phyloP scores from a whole-genome alignment of 2,113 vertebrate species.

The Alethe diademata region DNA sequence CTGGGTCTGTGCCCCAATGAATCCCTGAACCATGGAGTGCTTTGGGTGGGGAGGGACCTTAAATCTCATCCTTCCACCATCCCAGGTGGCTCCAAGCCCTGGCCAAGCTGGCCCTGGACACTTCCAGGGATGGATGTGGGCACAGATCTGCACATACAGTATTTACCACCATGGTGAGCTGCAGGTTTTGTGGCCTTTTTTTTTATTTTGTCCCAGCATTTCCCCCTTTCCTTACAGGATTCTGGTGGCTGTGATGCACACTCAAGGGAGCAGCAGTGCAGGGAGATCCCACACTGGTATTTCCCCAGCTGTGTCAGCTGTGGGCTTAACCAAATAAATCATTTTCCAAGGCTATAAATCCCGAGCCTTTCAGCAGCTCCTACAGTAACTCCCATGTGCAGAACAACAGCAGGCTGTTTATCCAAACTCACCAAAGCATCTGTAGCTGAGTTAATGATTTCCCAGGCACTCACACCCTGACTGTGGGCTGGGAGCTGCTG shows the following conservation, averaged over 20 bases:
- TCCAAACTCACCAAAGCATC: not conserved
- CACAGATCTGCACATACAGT: not conserved
- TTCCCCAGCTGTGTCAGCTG: constrained; percentile 55
- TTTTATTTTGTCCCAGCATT: fast-evolving
- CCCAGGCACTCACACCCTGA: not conserved
- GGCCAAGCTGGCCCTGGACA: not conserved
- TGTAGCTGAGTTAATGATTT: not conserved
- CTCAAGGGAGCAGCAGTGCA: not conserved
- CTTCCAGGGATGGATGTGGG: not conserved
- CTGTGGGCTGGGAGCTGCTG: not conserved
- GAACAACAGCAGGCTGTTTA: constrained; percentile 51
- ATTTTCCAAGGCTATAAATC: constrained; percentile 41
- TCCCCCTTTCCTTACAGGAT: fast-evolving
- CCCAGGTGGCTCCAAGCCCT: not conserved
- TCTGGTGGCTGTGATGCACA: not conserved
- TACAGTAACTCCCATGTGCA: constrained; percentile 19
- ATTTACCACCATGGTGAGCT: not conserved
- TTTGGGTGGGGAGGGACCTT: not conserved
- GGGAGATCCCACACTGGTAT: not conserved
- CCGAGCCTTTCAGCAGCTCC: constrained; percentile 25
- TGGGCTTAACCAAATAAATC: constrained; percentile 25
- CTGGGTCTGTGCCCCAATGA: not conserved
- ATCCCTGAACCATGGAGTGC: not conserved
- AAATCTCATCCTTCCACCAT: not conserved
- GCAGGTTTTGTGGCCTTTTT: not conserved